phyloP scores from a whole-genome alignment of 2,113 vertebrate genomes.

The Chamaea fasciata region DNA sequence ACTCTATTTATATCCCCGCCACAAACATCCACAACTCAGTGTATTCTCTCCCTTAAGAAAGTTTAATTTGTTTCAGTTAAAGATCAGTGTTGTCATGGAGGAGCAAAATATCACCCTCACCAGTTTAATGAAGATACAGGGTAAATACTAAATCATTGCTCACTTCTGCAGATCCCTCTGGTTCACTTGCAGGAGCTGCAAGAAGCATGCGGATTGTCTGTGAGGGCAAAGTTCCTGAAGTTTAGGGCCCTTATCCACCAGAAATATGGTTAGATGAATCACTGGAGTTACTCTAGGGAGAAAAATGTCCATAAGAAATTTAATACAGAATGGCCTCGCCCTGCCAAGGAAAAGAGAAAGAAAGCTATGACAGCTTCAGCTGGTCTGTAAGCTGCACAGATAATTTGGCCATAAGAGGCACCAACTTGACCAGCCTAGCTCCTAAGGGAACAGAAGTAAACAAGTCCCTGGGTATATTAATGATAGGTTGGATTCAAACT shows the following conservation, averaged over 20 bases:
- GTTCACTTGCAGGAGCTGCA: background rate
- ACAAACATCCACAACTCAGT: background rate
- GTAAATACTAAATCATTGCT: background rate
- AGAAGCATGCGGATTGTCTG: background rate
- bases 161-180: background rate
- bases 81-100: background rate
- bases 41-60: background rate
- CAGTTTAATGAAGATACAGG: background rate
- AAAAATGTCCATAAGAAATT: background rate
- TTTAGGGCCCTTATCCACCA: background rate
- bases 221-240: background rate
- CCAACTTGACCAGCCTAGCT: background rate
- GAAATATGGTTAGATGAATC: background rate
- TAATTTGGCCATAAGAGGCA: background rate
- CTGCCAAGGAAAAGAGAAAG: constrained; percentile 8
- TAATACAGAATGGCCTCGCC: background rate
- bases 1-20: background rate
- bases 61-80: background rate
- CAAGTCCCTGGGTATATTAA: background rate
- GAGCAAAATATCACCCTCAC: background rate
- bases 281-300: background rate
- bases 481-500: background rate
- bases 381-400: background rate
- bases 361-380: background rate
- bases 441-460: background rate